These are phyloP conservation scores for Centrocercus urophasianus DNA, from an alignment of 2,113 vertebrate genomes.

Conservation along the genomic window DNA sequence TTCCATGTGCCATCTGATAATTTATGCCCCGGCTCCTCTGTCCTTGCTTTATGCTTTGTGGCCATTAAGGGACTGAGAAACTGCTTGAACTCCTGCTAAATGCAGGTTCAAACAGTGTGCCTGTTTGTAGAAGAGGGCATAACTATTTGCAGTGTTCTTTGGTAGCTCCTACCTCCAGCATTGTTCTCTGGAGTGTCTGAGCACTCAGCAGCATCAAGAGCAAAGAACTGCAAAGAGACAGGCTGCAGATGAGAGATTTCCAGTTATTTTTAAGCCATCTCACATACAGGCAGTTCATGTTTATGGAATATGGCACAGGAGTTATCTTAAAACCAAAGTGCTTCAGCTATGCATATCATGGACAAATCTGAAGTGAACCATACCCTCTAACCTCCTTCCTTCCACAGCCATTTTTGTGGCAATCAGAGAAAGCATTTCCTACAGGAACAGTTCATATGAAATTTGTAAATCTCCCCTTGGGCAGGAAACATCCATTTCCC, in stretches of 20 bases:
- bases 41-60: not conserved
- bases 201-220: not conserved
- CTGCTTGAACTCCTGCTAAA: not conserved
- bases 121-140: not conserved
- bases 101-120: not conserved
- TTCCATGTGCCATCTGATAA: not conserved
- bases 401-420: not conserved
- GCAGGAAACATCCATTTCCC: conserved; percentile 37
- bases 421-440: conserved; percentile 24
- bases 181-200: not conserved
- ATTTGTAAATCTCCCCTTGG: conserved; percentile 40
- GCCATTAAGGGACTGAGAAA: not conserved
- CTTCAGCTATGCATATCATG: not conserved
- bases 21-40: not conserved
- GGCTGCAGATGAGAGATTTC: not conserved
- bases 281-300: not conserved
- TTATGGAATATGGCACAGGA: not conserved
- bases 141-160: not conserved
- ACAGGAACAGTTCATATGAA: not conserved
- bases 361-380: not conserved
- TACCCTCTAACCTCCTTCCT: not conserved
- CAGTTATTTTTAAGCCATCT: not conserved
- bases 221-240: not conserved
- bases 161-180: not conserved
- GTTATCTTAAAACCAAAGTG: not conserved